Base-by-base conservation (phyloP, 2,888 invertebrate genomes). In the Caenorhabditis becei region DNA sequence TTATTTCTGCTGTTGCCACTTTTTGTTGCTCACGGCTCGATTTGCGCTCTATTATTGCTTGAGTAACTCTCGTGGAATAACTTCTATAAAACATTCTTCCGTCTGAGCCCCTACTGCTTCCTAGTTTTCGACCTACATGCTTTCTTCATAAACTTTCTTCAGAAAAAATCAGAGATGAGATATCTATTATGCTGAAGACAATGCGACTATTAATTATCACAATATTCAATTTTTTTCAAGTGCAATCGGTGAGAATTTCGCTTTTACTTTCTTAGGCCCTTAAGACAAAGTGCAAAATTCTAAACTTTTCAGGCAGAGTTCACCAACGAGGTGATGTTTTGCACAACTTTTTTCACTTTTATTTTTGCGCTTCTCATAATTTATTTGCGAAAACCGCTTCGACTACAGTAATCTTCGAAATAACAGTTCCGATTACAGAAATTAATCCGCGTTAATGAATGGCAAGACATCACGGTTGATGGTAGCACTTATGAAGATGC, bases 401-500 rank as follows among this genome's bases (percentile, higher is more conserved):
- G 14, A 20, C 8, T 20, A 59, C 49, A 1, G n/a, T 14, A 49
- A n/a, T 49, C 18, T 63, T 20, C 2, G 7, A 44, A 5, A 24
- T 41, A 35, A 20, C 37, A 14, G 11, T 23, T 2, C 1, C n/a
- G n/a, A 3, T 49, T 80, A 16, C 80, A 80, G 80, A 80, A 80
- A 70, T 56, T 80, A 18, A 49, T 80, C 16, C 75, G 80, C 28
- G 66, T 80, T 32, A 80, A 80, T 47, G 75, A 80, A 65, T 80
- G 80, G 80, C 75, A 80, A 24, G 54, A 70, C 11, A 65, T 69
- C 14, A 26, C 58, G 11, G 24, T 65, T 26, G 59, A 23, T 5
- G 51, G 58, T 8, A 49, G 41, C 11, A 49, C 58, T 24, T 44
- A 63, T 11, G 80, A 69, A 37, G 56, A 75, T 10, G 51, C 53